These are phyloP conservation scores for Norana najaformis DNA, from an alignment of 2,888 invertebrate species.

Conservation along the genomic window DNA sequence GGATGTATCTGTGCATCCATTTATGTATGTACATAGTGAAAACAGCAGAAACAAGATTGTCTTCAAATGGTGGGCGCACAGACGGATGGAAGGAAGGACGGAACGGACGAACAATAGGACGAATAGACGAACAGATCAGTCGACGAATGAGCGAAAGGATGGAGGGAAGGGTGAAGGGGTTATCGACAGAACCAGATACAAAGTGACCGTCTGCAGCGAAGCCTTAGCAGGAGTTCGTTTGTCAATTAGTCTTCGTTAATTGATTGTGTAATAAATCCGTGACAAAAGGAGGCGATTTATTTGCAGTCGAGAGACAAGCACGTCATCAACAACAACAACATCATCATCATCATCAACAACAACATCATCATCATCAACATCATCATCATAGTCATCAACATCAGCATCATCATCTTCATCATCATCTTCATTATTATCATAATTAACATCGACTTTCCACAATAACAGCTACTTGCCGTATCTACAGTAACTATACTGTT, in stretches of 20 bases:
- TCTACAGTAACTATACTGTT: too few species aligned
- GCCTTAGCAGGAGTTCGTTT: too few species aligned
- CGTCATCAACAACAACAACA: neutral
- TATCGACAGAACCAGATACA: neutral
- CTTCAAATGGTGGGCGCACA: neutral
- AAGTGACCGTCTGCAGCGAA: neutral
- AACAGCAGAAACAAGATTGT: neutral
- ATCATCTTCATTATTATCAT: neutral
- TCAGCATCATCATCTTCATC: neutral
- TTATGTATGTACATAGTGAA: neutral
- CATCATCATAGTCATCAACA: neutral
- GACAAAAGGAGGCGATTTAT: too few species aligned
- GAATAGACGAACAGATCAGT: neutral
- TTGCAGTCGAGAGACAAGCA: too few species aligned
- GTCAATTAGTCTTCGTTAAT: too few species aligned
- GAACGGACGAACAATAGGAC: neutral
- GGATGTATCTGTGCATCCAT: neutral
- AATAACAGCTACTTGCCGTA: too few species aligned
- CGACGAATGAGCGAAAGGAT: too few species aligned
- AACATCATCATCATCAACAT: conserved; percentile 18
- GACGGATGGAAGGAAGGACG: too few species aligned
- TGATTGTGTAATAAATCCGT: too few species aligned
- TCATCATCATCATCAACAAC: conserved; percentile 19
- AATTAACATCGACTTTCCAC: too few species aligned
- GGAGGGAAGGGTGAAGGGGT: too few species aligned